Evolutionary conservation across 2,113 vertebrate species (phyloP).

Genomic region (Sterrhoptilus dennistouni): DNA sequence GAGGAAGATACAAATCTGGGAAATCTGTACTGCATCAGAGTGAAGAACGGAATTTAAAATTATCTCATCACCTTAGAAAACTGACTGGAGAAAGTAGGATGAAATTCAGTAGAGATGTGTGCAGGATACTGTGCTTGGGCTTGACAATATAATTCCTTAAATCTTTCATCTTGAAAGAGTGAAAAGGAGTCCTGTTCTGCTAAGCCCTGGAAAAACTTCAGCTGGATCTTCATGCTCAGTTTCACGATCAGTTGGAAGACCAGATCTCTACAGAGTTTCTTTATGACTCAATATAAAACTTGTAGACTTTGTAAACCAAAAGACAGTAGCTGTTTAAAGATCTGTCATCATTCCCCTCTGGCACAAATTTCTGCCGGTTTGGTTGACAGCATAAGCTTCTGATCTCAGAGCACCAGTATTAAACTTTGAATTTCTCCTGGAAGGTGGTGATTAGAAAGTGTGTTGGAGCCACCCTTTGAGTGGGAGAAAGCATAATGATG

Average conservation of each 20-base stretch:
- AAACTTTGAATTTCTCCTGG: not conserved
- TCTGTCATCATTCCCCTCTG: not conserved
- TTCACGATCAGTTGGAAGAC: not conserved
- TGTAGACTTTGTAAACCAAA: not conserved
- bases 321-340: not conserved
- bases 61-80: not conserved
- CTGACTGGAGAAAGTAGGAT: not conserved
- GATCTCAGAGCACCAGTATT: not conserved
- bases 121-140: not conserved
- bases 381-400: not conserved
- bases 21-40: not conserved
- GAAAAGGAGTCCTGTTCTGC: not conserved
- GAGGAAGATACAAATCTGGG: not conserved
- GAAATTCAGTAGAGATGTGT: not conserved
- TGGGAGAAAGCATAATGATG: not conserved
- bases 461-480: not conserved
- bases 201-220: not conserved
- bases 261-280: not conserved
- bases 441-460: not conserved
- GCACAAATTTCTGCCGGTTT: not conserved
- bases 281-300: not conserved
- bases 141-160: not conserved
- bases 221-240: not conserved
- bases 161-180: not conserved
- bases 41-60: not conserved